Evolutionary conservation across 2,797 vertebrate species (phyloP).

Genomic region (Lemur catta): DNA sequence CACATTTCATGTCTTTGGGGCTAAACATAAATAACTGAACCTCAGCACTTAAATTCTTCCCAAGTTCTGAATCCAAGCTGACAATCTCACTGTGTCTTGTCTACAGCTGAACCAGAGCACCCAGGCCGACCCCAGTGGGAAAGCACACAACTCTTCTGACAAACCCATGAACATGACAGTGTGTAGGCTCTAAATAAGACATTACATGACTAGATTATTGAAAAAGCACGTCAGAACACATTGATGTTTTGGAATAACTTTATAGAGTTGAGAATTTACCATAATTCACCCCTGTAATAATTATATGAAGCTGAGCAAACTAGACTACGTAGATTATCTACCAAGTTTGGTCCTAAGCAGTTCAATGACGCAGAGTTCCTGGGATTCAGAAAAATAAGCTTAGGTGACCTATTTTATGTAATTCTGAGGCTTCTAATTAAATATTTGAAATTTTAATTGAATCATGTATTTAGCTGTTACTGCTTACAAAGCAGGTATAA

Average conservation of each 20-base stretch:
- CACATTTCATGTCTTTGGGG: not conserved
- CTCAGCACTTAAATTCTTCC: not conserved
- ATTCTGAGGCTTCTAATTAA: not conserved
- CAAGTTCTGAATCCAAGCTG: not conserved
- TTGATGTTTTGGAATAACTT: not conserved
- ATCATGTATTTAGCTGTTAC: not conserved
- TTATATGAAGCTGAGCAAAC: not conserved
- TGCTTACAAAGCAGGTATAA: not conserved
- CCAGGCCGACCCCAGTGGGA: accelerated
- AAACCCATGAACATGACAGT: not conserved
- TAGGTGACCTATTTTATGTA: not conserved
- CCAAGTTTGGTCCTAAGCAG: not conserved
- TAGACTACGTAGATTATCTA: not conserved
- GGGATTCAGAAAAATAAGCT: not conserved
- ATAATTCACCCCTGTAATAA: not conserved
- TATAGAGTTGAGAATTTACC: not conserved
- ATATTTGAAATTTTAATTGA: not conserved
- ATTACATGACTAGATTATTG: not conserved
- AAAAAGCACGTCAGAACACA: not conserved
- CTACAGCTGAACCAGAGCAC: accelerated
- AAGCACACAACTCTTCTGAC: not conserved
- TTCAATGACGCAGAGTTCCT: not conserved
- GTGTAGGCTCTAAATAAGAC: not conserved
- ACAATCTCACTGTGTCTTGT: not conserved
- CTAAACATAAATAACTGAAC: not conserved